phyloP scores from a whole-genome alignment of 2,888 invertebrate genomes.

The Falcaria lacertinaria region DNA sequence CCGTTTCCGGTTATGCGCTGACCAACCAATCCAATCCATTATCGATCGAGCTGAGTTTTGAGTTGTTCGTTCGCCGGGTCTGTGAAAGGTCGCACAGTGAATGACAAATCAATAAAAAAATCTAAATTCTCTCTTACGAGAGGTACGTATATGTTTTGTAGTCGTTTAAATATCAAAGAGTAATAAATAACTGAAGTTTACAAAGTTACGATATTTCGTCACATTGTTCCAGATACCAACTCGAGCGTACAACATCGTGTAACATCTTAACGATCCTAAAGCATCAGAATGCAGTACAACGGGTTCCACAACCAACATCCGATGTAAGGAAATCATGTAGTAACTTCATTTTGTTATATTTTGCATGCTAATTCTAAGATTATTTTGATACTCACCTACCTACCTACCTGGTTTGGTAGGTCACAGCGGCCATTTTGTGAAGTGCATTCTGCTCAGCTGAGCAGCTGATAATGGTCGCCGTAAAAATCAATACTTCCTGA shows the following conservation, averaged over 20 bases:
- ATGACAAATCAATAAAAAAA: constrained; percentile 55
- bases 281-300: constrained; percentile 73
- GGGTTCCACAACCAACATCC: constrained; percentile 76
- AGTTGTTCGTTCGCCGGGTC: constrained; percentile 83
- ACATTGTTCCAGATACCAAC: constrained; percentile 62
- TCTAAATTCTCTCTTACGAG: constrained; percentile 73
- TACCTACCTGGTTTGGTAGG: constrained; percentile 17
- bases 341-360: constrained; percentile 4
- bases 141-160: constrained; percentile 48
- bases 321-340: constrained; percentile 51
- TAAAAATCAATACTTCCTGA: constrained; percentile 27
- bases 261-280: constrained; percentile 33
- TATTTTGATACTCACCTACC: background rate
- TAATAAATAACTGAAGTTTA: background rate
- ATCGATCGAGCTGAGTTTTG: too few relatives aligned
- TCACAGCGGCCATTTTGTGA: constrained; percentile 75
- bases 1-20: constrained; percentile 57
- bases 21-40: too few relatives aligned
- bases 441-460: constrained; percentile 53
- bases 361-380: background rate
- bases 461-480: constrained; percentile 57
- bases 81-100: constrained; percentile 57
- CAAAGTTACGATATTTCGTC: constrained; percentile 7
- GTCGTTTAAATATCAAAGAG: background rate
- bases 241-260: constrained; percentile 57